phyloP scores from a whole-genome alignment of 2,797 vertebrate genomes.

The Aselliscus stoliczkanus region DNA sequence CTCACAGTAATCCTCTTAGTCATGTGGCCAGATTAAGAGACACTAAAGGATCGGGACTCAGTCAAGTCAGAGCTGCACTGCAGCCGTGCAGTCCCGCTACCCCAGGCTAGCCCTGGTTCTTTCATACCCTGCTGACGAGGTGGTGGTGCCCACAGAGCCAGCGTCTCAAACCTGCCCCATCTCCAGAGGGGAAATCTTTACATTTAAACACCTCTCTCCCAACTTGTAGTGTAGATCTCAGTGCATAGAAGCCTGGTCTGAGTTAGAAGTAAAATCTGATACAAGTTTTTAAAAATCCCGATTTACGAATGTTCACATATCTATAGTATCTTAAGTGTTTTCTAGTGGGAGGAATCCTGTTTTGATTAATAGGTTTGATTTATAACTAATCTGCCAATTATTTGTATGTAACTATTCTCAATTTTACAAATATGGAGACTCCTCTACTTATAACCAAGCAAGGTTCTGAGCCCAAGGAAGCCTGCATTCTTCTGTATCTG shows the following conservation, averaged over 20 bases:
- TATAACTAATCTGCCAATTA: not conserved
- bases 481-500: not conserved
- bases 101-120: not conserved
- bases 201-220: not conserved
- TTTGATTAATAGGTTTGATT: not conserved
- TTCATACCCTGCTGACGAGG: not conserved
- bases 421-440: not conserved
- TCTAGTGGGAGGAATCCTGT: not conserved
- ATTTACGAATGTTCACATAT: not conserved
- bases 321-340: not conserved
- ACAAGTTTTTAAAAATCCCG: not conserved
- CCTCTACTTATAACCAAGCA: not conserved
- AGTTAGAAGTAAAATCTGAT: not conserved
- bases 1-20: not conserved
- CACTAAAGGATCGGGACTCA: not conserved
- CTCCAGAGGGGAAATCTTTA: not conserved
- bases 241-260: not conserved
- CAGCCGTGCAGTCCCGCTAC: fast-evolving
- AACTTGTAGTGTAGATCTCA: fast-evolving
- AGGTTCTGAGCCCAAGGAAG: not conserved
- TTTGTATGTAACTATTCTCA: not conserved
- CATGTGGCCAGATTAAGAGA: not conserved
- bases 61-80: not conserved
- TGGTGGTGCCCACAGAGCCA: not conserved
- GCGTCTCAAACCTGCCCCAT: not conserved